Conservation (phyloP, 1,140 invertebrate genomes). For the Streblospio benedicti region DNA sequence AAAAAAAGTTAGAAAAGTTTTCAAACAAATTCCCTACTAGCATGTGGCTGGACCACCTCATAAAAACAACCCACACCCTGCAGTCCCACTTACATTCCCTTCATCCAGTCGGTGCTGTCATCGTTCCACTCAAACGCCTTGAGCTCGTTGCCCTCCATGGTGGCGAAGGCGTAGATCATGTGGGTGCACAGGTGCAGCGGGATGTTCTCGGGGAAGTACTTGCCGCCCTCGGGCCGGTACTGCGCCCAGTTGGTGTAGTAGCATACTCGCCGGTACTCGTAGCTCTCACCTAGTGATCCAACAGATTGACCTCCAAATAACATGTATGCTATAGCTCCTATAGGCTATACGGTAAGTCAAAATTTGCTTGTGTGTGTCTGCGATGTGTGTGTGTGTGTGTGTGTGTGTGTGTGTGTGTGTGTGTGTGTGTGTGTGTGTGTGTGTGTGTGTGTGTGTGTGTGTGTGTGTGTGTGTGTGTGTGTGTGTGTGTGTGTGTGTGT, state of each 20-base stretch:
- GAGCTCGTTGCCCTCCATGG: constrained; percentile 50
- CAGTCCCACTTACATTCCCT: constrained; percentile 38
- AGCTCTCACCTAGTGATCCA: too few species aligned
- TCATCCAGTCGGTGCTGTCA: constrained; percentile 30
- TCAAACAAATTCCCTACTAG: too few species aligned
- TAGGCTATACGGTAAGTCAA: too few species aligned
- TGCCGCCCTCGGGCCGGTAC: constrained; percentile 28
- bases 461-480: constrained; percentile 5
- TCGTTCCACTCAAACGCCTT: constrained; percentile 39
- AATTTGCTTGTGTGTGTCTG: neutral
- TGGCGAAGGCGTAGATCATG: constrained; percentile 69
- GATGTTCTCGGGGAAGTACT: constrained; percentile 57
- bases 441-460: neutral
- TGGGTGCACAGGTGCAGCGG: constrained; percentile 69
- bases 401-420: neutral
- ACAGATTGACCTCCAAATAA: too few species aligned
- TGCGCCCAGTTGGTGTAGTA: constrained; percentile 45
- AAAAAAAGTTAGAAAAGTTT: too few species aligned
- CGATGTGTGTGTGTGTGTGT: neutral
- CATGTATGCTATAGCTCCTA: too few species aligned
- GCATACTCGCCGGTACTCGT: constrained; percentile 31
- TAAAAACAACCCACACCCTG: too few species aligned
- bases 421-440: constrained; percentile 2
- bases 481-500: constrained; percentile 3
- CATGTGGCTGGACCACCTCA: too few species aligned